A percentile compares a stretch with the other conserved stretches of the same genome.
These are phyloP conservation scores for Lophius americanus DNA, from an alignment of 2,797 vertebrate genomes.

Conservation along the genomic window DNA sequence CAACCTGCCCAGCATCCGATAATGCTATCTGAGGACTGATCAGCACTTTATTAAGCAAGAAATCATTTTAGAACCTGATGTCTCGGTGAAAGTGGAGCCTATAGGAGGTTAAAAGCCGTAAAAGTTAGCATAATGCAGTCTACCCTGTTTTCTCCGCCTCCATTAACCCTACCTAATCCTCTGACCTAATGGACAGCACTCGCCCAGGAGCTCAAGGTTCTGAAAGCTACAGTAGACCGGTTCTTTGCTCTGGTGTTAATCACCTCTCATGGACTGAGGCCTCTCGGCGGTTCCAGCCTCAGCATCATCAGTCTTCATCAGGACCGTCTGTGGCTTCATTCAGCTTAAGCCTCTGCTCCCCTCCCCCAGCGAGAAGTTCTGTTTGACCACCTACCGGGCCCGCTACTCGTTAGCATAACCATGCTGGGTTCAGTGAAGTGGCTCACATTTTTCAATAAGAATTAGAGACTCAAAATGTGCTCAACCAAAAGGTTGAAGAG, in stretches of 20 bases:
- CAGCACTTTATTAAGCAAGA: constrained; percentile 4
- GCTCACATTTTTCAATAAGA: too few relatives aligned
- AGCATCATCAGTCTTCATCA: neutral
- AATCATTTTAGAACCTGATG: constrained; percentile 3
- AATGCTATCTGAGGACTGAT: neutral
- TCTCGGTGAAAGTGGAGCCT: neutral
- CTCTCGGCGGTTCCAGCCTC: constrained; percentile 2
- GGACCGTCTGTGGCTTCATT: neutral
- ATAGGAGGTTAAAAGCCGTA: constrained; percentile 24
- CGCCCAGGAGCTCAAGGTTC: constrained; percentile 56
- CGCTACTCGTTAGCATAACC: too few relatives aligned
- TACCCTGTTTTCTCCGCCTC: constrained; percentile 56
- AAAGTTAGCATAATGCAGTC: constrained; percentile 35
- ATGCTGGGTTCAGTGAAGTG: too few relatives aligned
- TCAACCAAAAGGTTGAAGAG: too few relatives aligned
- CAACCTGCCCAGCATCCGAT: neutral
- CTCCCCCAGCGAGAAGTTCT: too few relatives aligned
- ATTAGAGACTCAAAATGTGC: too few relatives aligned
- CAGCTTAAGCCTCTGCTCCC: neutral
- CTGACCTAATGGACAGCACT: constrained; percentile 69
- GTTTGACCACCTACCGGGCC: too few relatives aligned
- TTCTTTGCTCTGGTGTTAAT: constrained; percentile 65
- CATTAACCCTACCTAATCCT: constrained; percentile 75
- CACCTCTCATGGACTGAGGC: constrained; percentile 58
- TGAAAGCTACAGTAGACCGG: constrained; percentile 57